Evolutionary conservation across 1,140 invertebrate genomes (phyloP).

Genomic region (Drosophila sproati): DNA sequence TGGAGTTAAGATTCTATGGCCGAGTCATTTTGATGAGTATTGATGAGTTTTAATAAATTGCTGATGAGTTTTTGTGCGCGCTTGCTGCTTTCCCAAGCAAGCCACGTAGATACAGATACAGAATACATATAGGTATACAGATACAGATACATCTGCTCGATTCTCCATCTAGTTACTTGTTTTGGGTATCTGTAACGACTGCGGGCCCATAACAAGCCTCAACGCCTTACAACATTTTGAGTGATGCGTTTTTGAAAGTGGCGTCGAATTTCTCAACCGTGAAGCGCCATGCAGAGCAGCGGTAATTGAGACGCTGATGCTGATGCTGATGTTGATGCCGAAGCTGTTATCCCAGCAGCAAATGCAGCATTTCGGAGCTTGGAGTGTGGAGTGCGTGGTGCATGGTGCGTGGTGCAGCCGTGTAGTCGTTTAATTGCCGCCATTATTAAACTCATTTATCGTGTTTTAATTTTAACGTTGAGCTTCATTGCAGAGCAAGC

Average conservation of each 20-base stretch:
- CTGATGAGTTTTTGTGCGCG: constrained; percentile 71
- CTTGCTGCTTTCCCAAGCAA: constrained; percentile 48
- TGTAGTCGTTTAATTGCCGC: constrained; percentile 81
- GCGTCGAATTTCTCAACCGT: constrained; percentile 82
- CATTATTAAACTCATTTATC: constrained; percentile 84
- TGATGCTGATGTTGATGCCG: constrained; percentile 36
- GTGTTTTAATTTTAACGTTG: constrained; percentile 76
- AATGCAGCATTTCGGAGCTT: constrained; percentile 6
- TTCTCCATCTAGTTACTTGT: constrained; percentile 30
- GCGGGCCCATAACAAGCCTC: constrained; percentile 57
- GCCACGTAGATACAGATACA: not conserved
- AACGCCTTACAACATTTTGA: constrained; percentile 71
- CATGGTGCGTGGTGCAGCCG: constrained; percentile 54
- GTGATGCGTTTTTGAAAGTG: constrained; percentile 82
- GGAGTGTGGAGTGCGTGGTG: constrained; percentile 24
- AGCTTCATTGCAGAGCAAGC: constrained; percentile 40
- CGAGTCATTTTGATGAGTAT: constrained; percentile 77
- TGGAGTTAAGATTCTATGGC: constrained; percentile 30
- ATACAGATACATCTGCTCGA: constrained; percentile 19
- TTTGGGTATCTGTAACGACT: constrained; percentile 49
- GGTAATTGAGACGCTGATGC: constrained; percentile 78
- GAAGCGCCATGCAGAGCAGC: constrained; percentile 80
- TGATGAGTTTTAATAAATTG: constrained; percentile 84
- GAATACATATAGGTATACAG: constrained; percentile 12
- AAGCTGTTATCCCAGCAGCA: constrained; percentile 19